Base-by-base conservation (phyloP, 2,888 invertebrate species). In the Hydrotaea cyrtoneurina region DNA sequence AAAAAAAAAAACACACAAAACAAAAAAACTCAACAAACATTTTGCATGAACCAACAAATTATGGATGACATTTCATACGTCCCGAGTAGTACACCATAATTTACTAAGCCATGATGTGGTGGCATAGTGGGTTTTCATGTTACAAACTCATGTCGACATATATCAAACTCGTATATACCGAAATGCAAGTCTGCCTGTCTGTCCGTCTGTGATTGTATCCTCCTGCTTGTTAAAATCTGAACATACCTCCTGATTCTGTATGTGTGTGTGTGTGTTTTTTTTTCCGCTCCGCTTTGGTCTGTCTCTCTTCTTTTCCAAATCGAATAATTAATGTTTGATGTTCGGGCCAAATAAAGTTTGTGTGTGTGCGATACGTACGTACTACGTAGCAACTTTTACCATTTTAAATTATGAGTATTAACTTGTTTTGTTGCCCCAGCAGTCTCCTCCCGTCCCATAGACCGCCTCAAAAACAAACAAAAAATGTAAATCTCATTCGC, bases 331-430 rank as follows among this genome's bases (percentile, higher is more conserved):
- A 46, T 69, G 69, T 78, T 80, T 57, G 78, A 80, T 78, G 78
- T 75, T 78, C 23, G 23, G 23, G 21, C 46, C 50, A 80, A 80
- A 71, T 62, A 66, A 46, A 75, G 23, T 62, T 73, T 46, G 46
- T 62, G 69, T 57, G 53, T 23, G n/a, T 71, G 31, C 15, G 7
- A 36, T 11, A 50, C 57, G 55, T 69, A 73, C 69, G 62, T 71
- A 82, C 43, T 69, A 73, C 69, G 62, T 71, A 82, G 50, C 50
- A 81, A 78, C 80, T 84, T 84, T 80, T 75, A 57, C 84, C 74
- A 75, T 75, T 69, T 75, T 76, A 75, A 84, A 81, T 81, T 84
- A 75, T 64, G 74, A 80, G 69, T 75, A 81, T 84, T 81, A 84
- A 84, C 84, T 81, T 71, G 80, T 84, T 84, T 84, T 69, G 50